A percentile compares a stretch with the other conserved stretches of the same genome.
phyloP scores from a whole-genome alignment of 2,113 vertebrate species.

The Amblyornis subalaris region DNA sequence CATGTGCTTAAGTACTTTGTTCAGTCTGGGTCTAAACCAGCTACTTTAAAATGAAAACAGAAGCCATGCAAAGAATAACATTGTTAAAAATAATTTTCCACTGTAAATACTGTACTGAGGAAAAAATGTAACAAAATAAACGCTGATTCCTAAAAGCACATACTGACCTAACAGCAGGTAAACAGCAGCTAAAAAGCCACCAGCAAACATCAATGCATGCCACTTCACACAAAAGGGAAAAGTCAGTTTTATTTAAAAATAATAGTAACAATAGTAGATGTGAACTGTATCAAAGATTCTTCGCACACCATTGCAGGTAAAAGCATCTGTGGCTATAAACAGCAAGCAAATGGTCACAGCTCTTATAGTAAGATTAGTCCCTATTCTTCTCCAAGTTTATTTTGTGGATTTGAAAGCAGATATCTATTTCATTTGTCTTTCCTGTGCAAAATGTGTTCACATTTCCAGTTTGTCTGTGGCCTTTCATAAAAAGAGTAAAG shows the following conservation, averaged over 20 bases:
- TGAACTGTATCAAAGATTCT: background rate
- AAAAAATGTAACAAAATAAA: background rate
- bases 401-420: background rate
- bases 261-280: background rate
- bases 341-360: background rate
- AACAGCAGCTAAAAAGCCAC: background rate
- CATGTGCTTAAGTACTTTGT: constrained; percentile 42
- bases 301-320: background rate
- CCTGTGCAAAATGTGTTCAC: background rate
- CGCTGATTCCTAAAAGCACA: background rate
- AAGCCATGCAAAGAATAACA: background rate
- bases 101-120: background rate
- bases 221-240: background rate
- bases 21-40: background rate
- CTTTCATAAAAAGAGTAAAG: background rate
- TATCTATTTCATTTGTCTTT: background rate
- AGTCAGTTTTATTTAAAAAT: background rate
- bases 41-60: constrained; percentile 2
- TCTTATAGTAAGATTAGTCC: background rate
- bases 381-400: background rate
- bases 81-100: background rate
- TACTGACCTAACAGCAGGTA: background rate
- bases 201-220: background rate
- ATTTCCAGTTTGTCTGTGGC: background rate
- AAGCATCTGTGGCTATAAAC: background rate